Base-by-base conservation (phyloP, 2,888 invertebrate species). In the Nomada hirtipes region DNA sequence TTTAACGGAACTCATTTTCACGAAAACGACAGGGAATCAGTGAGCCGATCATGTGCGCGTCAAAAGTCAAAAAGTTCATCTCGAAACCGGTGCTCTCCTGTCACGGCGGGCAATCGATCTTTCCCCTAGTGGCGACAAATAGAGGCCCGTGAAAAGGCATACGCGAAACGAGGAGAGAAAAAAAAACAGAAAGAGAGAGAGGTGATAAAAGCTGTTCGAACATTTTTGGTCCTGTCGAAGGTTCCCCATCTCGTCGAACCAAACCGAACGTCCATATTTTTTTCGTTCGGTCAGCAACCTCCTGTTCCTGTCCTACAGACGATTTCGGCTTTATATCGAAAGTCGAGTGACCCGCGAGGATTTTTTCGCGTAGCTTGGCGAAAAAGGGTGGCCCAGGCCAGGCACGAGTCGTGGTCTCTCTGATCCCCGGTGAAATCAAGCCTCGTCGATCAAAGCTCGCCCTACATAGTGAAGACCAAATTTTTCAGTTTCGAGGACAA, bases 341-440 rank as follows among this genome's bases (percentile, higher is more conserved):
- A 89, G 83, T 79, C 82, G 74, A 82, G 81, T 89, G 88, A 90
- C 87, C 88, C 69, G 82, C 83, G 67, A 78, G 80, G 63, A 50
- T 71, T 78, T 79, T 70, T 53, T 50, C 76, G 60, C 61, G 57
- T 26, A 57, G 53, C 71, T 50, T 26, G 61, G 23, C 42, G 53
- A 59, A 70, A 75, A 70, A 79, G 64, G 55, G 15, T 44, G 20
- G 23, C 20, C 15, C 15, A 20, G 20, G 18, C 60, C 59, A 60
- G 59, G 70, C 70, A 60, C 70, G 47, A 26, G 29, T 44, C 50
- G 59, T 15, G 11, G 7, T 15, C 52, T 36, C 68, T 79, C 80
- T 60, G 81, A 81, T 70, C 80, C 69, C 52, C 52, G 73, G 60
- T 55, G 67, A 74, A 73, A 57, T 85, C 79, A 79, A 84, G 74